Percentiles rank a stretch among this genome's conserved stretches.
Evolutionary conservation across 1,140 invertebrate species (phyloP).

Genomic region (Drosophila leontia): DNA sequence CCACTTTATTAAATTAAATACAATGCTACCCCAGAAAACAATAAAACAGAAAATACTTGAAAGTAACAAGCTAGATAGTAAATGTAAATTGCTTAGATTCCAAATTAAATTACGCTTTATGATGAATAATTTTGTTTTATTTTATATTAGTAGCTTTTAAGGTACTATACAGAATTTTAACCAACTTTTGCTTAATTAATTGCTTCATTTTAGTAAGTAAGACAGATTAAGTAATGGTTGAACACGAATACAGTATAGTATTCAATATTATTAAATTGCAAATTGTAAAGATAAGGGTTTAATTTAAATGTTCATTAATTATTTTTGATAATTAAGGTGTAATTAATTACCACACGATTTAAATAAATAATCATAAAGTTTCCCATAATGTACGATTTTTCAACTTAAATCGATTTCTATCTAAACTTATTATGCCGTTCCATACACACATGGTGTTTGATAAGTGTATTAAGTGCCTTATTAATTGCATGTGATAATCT

Average conservation of each 20-base stretch:
- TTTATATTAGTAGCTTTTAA: too few relatives aligned
- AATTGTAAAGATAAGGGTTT: too few relatives aligned
- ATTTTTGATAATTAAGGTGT: too few relatives aligned
- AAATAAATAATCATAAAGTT: neutral
- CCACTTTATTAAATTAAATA: constrained; percentile 52
- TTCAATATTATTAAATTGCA: too few relatives aligned
- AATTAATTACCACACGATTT: neutral
- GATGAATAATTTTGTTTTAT: too few relatives aligned
- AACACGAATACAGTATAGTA: too few relatives aligned
- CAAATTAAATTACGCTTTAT: neutral
- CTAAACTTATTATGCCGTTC: constrained; percentile 12
- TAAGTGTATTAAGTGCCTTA: constrained; percentile 54
- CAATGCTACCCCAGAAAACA: constrained; percentile 27
- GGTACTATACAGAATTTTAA: too few relatives aligned
- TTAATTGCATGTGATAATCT: constrained; percentile 60
- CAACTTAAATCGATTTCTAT: constrained; percentile 8
- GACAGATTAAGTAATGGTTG: too few relatives aligned
- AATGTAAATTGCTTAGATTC: constrained; percentile 29
- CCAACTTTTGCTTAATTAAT: too few relatives aligned
- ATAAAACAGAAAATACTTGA: constrained; percentile 30
- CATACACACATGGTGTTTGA: constrained; percentile 8
- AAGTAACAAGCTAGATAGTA: constrained; percentile 14
- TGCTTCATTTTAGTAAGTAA: too few relatives aligned
- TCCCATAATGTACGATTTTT: neutral
- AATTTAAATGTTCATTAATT: too few relatives aligned